Conservation (phyloP, 2,797 vertebrate species). For the Clarias laeviceps region DNA sequence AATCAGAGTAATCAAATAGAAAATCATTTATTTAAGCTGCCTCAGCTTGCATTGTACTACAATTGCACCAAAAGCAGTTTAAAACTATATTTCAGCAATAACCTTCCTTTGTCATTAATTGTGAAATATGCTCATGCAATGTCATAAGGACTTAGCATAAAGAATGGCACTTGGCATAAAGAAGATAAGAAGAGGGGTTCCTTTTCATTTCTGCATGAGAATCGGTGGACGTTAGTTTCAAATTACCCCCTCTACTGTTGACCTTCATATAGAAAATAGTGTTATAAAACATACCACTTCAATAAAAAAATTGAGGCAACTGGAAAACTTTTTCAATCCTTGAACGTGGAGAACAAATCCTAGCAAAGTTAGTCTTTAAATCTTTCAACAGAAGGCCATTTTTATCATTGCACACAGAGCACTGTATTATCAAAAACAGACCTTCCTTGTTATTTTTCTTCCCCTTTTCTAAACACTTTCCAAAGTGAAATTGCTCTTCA, state of each 20-base stretch:
- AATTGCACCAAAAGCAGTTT: conserved; percentile 63
- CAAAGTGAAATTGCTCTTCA: conserved; percentile 63
- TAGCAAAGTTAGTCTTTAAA: conserved; percentile 41
- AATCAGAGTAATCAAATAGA: conserved; percentile 83
- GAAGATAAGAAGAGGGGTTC: not conserved
- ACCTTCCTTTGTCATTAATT: conserved; percentile 31
- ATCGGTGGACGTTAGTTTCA: conserved; percentile 25
- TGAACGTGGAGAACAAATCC: conserved; percentile 18
- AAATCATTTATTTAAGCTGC: conserved; percentile 72
- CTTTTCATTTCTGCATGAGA: conserved; percentile 19
- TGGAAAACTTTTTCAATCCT: conserved; percentile 31
- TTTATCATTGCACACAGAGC: conserved; percentile 51
- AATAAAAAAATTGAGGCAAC: conserved; percentile 33
- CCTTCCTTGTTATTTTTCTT: conserved; percentile 60
- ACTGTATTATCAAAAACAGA: conserved; percentile 65
- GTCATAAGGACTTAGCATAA: conserved; percentile 4
- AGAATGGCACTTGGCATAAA: not conserved
- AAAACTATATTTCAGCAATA: conserved; percentile 58
- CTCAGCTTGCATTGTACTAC: conserved; percentile 62
- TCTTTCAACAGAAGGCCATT: conserved; percentile 52
- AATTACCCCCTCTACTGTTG: conserved; percentile 60
- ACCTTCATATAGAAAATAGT: conserved; percentile 59
- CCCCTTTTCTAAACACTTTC: conserved; percentile 47
- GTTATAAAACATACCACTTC: conserved; percentile 19
- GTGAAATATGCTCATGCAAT: conserved; percentile 12